Base-by-base conservation (phyloP, 2,797 vertebrate species). In the Pseudochirops cupreus region DNA sequence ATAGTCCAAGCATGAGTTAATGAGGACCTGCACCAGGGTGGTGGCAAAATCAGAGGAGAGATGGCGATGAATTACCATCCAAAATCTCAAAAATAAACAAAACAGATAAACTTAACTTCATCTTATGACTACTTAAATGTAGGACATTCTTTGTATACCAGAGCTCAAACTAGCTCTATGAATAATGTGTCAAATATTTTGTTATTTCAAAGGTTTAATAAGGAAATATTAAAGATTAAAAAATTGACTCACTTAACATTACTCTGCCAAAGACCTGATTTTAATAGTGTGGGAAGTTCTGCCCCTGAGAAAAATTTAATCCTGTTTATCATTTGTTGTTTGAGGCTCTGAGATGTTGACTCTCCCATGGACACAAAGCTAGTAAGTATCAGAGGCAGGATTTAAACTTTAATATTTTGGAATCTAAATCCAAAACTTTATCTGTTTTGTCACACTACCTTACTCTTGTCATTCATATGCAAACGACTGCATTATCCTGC, bases 161-260 rank as follows among this genome's bases (percentile, higher is more conserved):
- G 91, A 33, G 53, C 93, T 95, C 94, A 55, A 92, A 33, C 91
- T 93, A 21, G 46, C 56, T 33, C 9, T 57, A 91, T 5, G 33
- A 92, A 14, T 92, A 39, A 91, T 56, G 90, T 94, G n/a, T 91
- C 56, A 12, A 91, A 33, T 33, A 57, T 59, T 89, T 1, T 91
- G 28, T 3, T 14, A 93, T 93, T 92, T 96, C 91, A 90, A 95
- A 90, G 18, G 58, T 87, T 93, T 74, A 55, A 5, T 58, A 91
- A 95, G 82, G 94, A 54, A 54, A 57, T 46, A 74, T 87, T 59
- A 56, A 52, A 91, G 6, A 39, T 46, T 74, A 74, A 74, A 74
- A 74, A 74, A 18, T 87, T 26, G 7, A 87, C 74, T 87, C 21
- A 46, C 46, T 87, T 50, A 39, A 87, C 39, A 87, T 87, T 26